phyloP scores from a whole-genome alignment of 2,797 vertebrate genomes.

The Enteromius treurensis region DNA sequence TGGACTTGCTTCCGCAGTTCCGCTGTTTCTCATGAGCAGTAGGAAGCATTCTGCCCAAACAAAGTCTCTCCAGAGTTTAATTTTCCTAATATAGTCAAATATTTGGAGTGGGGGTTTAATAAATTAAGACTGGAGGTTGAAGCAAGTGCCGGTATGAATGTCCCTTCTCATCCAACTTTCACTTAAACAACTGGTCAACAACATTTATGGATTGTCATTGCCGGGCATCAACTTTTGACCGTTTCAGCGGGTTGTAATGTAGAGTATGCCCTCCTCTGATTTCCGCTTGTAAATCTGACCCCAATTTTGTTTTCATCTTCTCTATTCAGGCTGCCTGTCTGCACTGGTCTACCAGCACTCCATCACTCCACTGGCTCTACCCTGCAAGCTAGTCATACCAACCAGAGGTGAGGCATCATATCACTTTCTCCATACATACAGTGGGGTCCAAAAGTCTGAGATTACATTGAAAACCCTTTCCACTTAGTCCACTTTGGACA shows the following conservation, averaged over 20 bases:
- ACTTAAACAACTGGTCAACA: not conserved
- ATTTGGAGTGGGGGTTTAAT: not conserved
- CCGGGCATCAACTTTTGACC: slow-evolving; percentile 24
- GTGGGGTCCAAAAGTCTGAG: not conserved
- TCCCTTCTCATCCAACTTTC: slow-evolving; percentile 3
- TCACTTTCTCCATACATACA: not conserved
- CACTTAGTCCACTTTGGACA: too few species aligned
- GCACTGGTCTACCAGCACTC: slow-evolving; percentile 98
- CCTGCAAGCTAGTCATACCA: slow-evolving; percentile 96
- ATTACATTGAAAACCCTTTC: not conserved
- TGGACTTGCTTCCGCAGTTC: slow-evolving; percentile 2
- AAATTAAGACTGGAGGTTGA: slow-evolving; percentile 2
- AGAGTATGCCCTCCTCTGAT: slow-evolving; percentile 46
- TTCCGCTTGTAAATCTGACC: slow-evolving; percentile 49
- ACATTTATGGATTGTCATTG: slow-evolving; percentile 31
- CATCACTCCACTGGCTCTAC: slow-evolving; percentile 94
- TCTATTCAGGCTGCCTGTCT: slow-evolving; percentile 87
- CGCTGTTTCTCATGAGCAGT: not conserved
- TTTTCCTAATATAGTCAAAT: slow-evolving; percentile 30
- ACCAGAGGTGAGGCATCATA: slow-evolving; percentile 82
- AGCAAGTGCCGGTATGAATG: slow-evolving; percentile 5
- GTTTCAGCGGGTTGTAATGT: slow-evolving; percentile 37
- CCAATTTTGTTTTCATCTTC: slow-evolving; percentile 37
- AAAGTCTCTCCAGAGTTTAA: not conserved
- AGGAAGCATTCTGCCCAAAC: not conserved